phyloP scores from a whole-genome alignment of 2,113 vertebrate species.

The Rhinopithecus roxellana region DNA sequence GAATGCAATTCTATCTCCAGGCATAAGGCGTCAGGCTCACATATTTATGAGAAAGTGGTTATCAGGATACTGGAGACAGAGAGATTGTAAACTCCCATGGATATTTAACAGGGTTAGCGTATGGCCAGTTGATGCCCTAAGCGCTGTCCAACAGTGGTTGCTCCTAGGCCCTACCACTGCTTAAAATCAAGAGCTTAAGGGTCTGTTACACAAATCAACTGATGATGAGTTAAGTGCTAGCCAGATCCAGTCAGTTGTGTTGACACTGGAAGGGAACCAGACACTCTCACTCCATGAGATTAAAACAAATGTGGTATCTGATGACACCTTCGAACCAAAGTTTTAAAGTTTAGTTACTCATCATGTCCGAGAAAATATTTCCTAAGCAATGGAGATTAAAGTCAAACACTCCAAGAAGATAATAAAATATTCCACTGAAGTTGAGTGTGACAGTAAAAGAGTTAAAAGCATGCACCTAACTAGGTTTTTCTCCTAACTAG shows the following conservation, averaged over 20 bases:
- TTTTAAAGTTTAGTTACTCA: not conserved
- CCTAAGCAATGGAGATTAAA: not conserved
- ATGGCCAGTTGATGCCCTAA: not conserved
- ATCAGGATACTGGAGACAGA: not conserved
- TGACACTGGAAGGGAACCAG: not conserved
- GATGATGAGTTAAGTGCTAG: not conserved
- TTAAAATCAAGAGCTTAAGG: not conserved
- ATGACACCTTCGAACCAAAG: not conserved
- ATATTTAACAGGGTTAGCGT: not conserved
- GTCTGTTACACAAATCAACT: not conserved
- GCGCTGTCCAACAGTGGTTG: not conserved
- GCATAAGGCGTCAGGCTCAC: not conserved
- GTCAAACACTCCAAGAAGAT: not conserved
- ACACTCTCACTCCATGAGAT: not conserved
- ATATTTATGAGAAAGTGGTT: not conserved
- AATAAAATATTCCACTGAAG: not conserved
- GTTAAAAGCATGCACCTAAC: not conserved
- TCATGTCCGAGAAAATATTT: not conserved
- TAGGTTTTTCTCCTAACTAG: not conserved
- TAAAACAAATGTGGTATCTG: not conserved
- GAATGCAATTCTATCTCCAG: not conserved
- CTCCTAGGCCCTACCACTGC: not conserved
- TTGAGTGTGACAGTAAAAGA: not conserved
- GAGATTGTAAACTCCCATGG: not conserved
- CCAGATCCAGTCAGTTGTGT: conserved; percentile 14